Percentiles rank a stretch among this genome's conserved stretches.
phyloP scores from a whole-genome alignment of 2,113 vertebrate species.

The Hemibagrus wyckioides region DNA sequence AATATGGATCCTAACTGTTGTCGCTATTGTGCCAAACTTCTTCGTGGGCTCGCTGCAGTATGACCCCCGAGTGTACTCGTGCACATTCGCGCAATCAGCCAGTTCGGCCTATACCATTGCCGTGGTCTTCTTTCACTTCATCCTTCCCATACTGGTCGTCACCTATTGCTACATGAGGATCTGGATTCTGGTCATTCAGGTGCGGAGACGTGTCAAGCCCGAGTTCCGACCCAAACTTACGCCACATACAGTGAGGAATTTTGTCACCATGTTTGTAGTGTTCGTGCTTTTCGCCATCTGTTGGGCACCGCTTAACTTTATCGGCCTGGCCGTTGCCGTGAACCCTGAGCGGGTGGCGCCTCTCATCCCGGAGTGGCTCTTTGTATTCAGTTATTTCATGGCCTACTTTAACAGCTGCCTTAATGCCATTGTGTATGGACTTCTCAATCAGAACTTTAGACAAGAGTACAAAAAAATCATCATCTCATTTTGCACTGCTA shows the following conservation, averaged over 20 bases:
- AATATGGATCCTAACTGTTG: constrained; percentile 79
- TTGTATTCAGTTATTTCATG: constrained; percentile 59
- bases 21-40: constrained; percentile 82
- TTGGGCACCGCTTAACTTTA: constrained; percentile 87
- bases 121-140: constrained; percentile 84
- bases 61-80: constrained; percentile 82
- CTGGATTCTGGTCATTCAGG: constrained; percentile 84
- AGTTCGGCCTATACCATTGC: constrained; percentile 81
- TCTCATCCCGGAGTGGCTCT: constrained; percentile 59
- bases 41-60: constrained; percentile 79
- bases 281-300: constrained; percentile 86
- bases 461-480: constrained; percentile 83
- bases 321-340: constrained; percentile 82
- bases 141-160: constrained; percentile 80
- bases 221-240: constrained; percentile 76
- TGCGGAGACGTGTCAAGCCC: constrained; percentile 78
- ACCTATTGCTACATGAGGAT: constrained; percentile 84
- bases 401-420: constrained; percentile 70
- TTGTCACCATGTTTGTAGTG: constrained; percentile 86
- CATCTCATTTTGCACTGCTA: constrained; percentile 75
- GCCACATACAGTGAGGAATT: constrained; percentile 84
- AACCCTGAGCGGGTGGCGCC: constrained; percentile 70
- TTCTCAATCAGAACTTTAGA: constrained; percentile 86
- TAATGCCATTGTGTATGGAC: constrained; percentile 78
- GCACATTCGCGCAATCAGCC: constrained; percentile 80